These are phyloP conservation scores for Thereuonema tuberculata DNA, from an alignment of 1,140 invertebrate species.

Conservation along the genomic window DNA sequence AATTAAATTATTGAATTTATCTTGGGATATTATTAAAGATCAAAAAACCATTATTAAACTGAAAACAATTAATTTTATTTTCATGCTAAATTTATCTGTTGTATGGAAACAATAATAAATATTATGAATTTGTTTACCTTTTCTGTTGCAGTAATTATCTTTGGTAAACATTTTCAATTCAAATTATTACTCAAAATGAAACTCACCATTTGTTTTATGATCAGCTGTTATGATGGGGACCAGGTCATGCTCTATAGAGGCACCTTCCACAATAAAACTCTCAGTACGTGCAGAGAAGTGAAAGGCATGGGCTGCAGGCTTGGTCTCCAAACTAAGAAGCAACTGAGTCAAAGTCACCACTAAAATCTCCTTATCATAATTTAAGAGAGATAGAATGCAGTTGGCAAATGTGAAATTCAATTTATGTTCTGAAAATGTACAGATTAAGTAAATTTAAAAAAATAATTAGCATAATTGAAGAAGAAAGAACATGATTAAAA, in stretches of 20 bases:
- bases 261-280: constrained; percentile 61
- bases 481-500: too few species aligned
- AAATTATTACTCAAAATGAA: neutral
- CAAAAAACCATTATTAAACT: too few species aligned
- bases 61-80: too few species aligned
- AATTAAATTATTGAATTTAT: too few species aligned
- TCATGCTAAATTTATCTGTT: too few species aligned
- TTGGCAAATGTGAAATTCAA: constrained; percentile 63
- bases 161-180: too few species aligned
- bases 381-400: constrained; percentile 51
- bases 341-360: constrained; percentile 58
- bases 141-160: too few species aligned
- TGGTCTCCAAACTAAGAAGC: constrained; percentile 52
- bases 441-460: constrained; percentile 6
- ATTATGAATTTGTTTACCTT: too few species aligned
- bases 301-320: constrained; percentile 50
- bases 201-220: constrained; percentile 45
- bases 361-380: constrained; percentile 53
- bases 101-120: too few species aligned
- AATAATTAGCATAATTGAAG: constrained; percentile 9
- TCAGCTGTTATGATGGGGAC: constrained; percentile 55
- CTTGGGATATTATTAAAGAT: too few species aligned
- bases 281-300: constrained; percentile 58
- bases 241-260: constrained; percentile 54
- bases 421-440: constrained; percentile 50